Evolutionary conservation across 2,113 vertebrate species (phyloP).

Genomic region (Ramphastos sulfuratus): DNA sequence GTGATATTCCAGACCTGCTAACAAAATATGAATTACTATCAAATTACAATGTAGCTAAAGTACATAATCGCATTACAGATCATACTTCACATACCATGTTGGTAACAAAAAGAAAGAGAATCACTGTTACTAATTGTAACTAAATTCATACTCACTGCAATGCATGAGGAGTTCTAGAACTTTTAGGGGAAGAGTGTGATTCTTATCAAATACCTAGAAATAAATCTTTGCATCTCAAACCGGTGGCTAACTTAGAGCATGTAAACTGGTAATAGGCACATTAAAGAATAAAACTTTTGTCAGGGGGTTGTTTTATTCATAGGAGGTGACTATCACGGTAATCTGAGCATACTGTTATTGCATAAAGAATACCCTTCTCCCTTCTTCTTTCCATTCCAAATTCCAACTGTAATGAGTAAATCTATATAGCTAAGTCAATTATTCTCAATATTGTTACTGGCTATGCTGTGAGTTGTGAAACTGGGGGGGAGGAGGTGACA

Average conservation of each 20-base stretch:
- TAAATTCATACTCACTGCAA: not conserved
- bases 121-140: not conserved
- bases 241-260: not conserved
- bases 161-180: not conserved
- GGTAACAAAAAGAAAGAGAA: not conserved
- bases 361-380: not conserved
- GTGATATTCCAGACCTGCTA: not conserved
- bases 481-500: fast-evolving
- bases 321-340: fast-evolving
- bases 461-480: not conserved
- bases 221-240: not conserved
- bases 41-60: not conserved
- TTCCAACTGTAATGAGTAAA: not conserved
- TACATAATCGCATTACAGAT: not conserved
- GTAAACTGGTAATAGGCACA: not conserved
- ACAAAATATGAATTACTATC: not conserved
- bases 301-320: not conserved
- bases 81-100: not conserved
- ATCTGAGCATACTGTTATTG: not conserved
- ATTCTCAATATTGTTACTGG: not conserved
- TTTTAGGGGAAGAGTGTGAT: not conserved
- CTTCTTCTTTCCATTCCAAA: not conserved
- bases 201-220: not conserved
- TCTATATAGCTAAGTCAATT: not conserved
- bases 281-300: not conserved